Evolutionary conservation across 2,113 vertebrate genomes (phyloP), one percentile per base, ranked within the genome.

Genomic region (Spheniscus mendiculus): DNA sequence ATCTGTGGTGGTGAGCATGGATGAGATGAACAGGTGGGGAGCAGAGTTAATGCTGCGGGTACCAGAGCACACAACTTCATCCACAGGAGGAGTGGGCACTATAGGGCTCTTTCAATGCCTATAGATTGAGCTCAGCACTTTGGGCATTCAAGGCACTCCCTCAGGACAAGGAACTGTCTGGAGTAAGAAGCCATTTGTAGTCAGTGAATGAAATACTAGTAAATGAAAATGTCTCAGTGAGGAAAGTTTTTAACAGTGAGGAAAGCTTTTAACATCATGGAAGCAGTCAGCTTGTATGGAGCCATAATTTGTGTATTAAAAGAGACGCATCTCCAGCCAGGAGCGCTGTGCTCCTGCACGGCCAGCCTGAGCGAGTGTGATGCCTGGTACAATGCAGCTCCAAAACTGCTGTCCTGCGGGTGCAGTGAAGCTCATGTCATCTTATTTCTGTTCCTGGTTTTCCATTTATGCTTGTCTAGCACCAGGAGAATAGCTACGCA

Each of bases 301-400:
- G 77, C 76, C 49, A 32, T 74, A 63, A 40, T 92, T 13, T 62
- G 56, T 49, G 65, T 0, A 0, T 34, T 78, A 32, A 30, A 79
- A 72, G 80, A 66, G 62, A 15, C 0, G 1, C 23, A 17, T 27
- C 55, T 74, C 40, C 29, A 38, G 72, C 38, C 65, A 40, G 59
- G 19, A 91, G 78, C 0, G 0, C 26, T 5, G 10, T 55, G 74
- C 45, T 87, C 22, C 30, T 36, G 66, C 5, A 0, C 1, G 4
- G 40, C 69, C 45, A 76, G 19, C 61, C 90, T 1, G 1, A 53
- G 59, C 17, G 20, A 81, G 7, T 2, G 5, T 5, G 3, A 4
- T 32, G 15, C 32, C 42, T 45, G 32, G 5, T 15, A 7, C 4
- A 1, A 14, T 9, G 45, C 30, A 29, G 47, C 76, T 78, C 45